Conservation (phyloP, 2,888 invertebrate species). For the Ophioninae sp. region DNA sequence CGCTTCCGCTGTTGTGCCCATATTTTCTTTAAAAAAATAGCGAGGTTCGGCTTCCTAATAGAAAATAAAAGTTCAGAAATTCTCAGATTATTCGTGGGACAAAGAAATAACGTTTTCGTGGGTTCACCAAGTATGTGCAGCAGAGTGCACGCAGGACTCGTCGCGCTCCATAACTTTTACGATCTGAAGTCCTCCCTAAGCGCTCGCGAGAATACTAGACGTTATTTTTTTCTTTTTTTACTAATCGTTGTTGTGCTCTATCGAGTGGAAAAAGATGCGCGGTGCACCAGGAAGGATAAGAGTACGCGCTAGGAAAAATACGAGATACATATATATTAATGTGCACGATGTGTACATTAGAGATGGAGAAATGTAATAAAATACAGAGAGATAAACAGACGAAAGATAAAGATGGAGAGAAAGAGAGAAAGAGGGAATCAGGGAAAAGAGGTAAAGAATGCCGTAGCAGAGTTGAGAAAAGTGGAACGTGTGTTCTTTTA, state of each 20-base stretch:
- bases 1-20: no score
- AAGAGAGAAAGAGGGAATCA: not conserved
- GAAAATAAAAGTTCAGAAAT: no score
- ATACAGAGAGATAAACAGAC: slow-evolving; percentile 23
- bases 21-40: no score
- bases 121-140: slow-evolving; percentile 14
- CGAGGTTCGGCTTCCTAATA: no score
- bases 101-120: not conserved
- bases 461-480: slow-evolving; percentile 12
- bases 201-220: slow-evolving; percentile 19
- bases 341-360: slow-evolving; percentile 1
- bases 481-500: slow-evolving; percentile 41
- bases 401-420: no score
- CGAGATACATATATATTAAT: not conserved
- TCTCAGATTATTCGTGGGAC: not conserved
- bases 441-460: slow-evolving; percentile 2
- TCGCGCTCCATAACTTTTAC: slow-evolving; percentile 59
- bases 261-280: slow-evolving; percentile 47
- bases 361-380: slow-evolving; percentile 42
- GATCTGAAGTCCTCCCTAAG: slow-evolving; percentile 41
- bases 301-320: slow-evolving; percentile 12
- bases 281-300: slow-evolving; percentile 2
- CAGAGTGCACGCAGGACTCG: slow-evolving; percentile 33
- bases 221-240: slow-evolving; percentile 11
- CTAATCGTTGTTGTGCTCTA: slow-evolving; percentile 56